Conservation (phyloP, 1,140 invertebrate genomes). For the Drosophila cardini region DNA sequence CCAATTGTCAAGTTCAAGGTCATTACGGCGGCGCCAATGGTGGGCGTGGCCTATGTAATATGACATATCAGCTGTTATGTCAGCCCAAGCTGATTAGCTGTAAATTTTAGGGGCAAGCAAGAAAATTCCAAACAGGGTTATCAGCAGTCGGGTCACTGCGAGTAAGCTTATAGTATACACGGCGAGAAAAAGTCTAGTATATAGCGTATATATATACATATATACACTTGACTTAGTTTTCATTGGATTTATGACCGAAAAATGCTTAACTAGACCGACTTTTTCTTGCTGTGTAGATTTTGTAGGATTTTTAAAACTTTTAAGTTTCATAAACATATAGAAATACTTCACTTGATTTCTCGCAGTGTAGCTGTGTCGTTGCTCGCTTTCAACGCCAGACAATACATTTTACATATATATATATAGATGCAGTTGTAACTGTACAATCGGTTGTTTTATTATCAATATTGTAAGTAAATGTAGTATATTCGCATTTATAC, state of each 20-base stretch:
- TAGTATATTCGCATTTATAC: conserved; percentile 7
- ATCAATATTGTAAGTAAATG: conserved; percentile 21
- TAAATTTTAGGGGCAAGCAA: conserved; percentile 25
- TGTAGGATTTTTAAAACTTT: no score
- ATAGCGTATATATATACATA: no score
- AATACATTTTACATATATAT: no score
- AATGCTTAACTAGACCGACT: no score
- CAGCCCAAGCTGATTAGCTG: conserved; percentile 35
- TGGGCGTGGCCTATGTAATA: conserved; percentile 28
- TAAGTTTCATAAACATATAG: no score
- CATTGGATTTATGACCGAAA: no score
- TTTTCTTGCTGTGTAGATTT: no score
- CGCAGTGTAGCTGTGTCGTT: no score
- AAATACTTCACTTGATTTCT: no score
- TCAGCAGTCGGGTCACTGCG: conserved; percentile 18
- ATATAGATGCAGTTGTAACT: conserved; percentile 5
- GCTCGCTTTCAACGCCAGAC: not conserved
- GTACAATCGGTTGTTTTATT: conserved; percentile 17
- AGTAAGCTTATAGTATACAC: no score
- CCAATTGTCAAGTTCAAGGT: not conserved
- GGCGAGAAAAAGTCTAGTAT: no score
- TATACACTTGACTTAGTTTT: no score
- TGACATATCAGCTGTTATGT: conserved; percentile 22
- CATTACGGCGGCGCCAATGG: conserved; percentile 36
- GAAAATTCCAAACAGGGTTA: not conserved